Base-by-base conservation (phyloP, 1,140 invertebrate species). In the Eueides isabella region DNA sequence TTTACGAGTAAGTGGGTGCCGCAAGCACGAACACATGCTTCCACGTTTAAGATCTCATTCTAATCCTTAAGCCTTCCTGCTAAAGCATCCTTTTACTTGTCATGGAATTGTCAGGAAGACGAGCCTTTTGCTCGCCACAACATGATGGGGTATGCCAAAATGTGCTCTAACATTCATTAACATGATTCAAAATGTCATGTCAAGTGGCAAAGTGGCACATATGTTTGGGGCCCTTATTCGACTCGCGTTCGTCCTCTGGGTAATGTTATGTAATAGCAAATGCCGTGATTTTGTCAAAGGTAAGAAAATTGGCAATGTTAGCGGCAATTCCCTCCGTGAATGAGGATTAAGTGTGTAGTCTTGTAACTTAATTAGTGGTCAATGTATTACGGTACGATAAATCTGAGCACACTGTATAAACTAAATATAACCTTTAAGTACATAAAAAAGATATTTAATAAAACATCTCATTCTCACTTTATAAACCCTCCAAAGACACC, bases 291-390 rank as follows among this genome's bases (percentile, higher is more conserved):
- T 88, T 88, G 89, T 92, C 90, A 92, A 92, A 92, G 91, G 90
- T 92, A 92, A 90, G 85, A 91, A 92, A 92, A 92, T 92, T 92
- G 89, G 87, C 88, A 90, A 85, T 78, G 85, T 88, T 88, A 89
- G 85, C 86, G 87, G 85, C 88, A 88, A 92, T 91, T 88, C 86
- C 80, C 75, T 77, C 70, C 79, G 80, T 80, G 86, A 86, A 89
- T 87, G 82, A 76, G 82, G 80, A 82, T 89, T 86, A 85, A 82
- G 73, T 75, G 73, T 77, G 61, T 61, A 62, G 61, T 62, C 61
- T 30, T n/a, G 28, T n/a, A 67, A 78, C 75, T 63, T 79, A 78
- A 80, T 83, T 75, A 29, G 55, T 14, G 67, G 44, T 66, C 48
- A 55, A 55, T 55, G 26, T 55, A 55, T 55, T 23, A 55, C 2